Evolutionary conservation across 2,113 vertebrate genomes (phyloP).

Genomic region (Aphyosemion australe): DNA sequence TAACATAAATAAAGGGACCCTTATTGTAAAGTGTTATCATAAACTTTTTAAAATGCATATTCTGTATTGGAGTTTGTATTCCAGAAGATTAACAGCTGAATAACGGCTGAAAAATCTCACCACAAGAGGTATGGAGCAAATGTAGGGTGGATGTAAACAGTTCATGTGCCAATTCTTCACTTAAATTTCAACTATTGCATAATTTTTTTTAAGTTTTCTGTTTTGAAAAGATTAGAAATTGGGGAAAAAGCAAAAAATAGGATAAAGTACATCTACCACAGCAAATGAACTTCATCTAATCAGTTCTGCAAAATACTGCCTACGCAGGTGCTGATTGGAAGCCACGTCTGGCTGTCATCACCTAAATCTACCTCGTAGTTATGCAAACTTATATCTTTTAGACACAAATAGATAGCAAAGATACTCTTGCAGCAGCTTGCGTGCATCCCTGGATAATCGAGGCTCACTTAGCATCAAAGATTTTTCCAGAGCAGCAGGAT

Average conservation of each 20-base stretch:
- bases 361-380: not conserved
- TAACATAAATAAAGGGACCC: too few relatives aligned
- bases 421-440: not conserved
- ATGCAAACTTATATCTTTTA: not conserved
- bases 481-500: slow-evolving; percentile 32
- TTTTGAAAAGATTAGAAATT: not conserved
- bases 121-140: not conserved
- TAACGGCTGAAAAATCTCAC: too few relatives aligned
- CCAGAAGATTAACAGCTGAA: not conserved
- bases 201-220: not conserved
- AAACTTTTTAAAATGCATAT: too few relatives aligned
- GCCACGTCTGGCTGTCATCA: not conserved
- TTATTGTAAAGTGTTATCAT: too few relatives aligned
- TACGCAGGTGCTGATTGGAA: too few relatives aligned
- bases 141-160: too few relatives aligned
- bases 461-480: slow-evolving; percentile 13
- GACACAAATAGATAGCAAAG: not conserved
- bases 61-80: not conserved
- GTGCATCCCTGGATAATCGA: not conserved
- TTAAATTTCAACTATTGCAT: not conserved
- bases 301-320: not conserved
- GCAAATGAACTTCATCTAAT: not conserved
- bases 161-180: too few relatives aligned
- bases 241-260: not conserved
- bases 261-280: not conserved